phyloP scores from a whole-genome alignment of 2,888 invertebrate genomes.

The Melipona beecheii region DNA sequence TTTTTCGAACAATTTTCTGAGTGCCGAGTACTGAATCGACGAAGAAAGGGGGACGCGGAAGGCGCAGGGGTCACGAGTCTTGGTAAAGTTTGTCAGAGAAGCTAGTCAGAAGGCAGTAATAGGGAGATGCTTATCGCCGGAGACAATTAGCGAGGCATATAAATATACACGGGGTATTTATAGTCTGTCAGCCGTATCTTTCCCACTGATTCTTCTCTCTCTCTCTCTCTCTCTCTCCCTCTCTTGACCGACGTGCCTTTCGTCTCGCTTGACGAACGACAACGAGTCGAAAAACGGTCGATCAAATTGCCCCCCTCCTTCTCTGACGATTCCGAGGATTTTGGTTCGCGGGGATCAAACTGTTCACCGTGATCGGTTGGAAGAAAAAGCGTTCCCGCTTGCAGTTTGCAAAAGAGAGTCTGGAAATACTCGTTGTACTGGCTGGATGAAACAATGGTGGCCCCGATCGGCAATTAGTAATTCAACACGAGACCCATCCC shows the following conservation, averaged over 20 bases:
- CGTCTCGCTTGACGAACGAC: not conserved
- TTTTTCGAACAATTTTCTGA: slow-evolving; percentile 26
- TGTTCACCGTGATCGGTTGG: too few species aligned
- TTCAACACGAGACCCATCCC: not conserved
- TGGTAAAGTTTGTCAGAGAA: slow-evolving; percentile 61
- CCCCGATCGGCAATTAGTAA: slow-evolving; percentile 11
- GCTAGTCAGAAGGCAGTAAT: slow-evolving; percentile 79
- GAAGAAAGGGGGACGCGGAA: not conserved
- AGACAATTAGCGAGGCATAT: slow-evolving; percentile 83
- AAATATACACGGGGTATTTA: slow-evolving; percentile 82
- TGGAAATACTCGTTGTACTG: too few species aligned
- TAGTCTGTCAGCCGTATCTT: slow-evolving; percentile 79
- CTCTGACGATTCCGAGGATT: too few species aligned
- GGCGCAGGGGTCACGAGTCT: slow-evolving; percentile 2
- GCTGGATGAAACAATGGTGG: slow-evolving; percentile 3
- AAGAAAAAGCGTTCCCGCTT: too few species aligned
- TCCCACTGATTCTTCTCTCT: slow-evolving; percentile 42
- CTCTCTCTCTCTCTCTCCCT: not conserved
- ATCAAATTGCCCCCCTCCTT: not conserved
- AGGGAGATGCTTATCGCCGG: slow-evolving; percentile 81
- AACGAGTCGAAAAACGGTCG: not conserved
- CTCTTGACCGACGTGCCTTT: slow-evolving; percentile 73
- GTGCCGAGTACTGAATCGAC: slow-evolving; percentile 35
- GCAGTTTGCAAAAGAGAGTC: too few species aligned
- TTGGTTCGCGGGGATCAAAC: too few species aligned